These are phyloP conservation scores for Adelges cooleyi DNA, from an alignment of 1,140 invertebrate genomes.

Conservation along the genomic window DNA sequence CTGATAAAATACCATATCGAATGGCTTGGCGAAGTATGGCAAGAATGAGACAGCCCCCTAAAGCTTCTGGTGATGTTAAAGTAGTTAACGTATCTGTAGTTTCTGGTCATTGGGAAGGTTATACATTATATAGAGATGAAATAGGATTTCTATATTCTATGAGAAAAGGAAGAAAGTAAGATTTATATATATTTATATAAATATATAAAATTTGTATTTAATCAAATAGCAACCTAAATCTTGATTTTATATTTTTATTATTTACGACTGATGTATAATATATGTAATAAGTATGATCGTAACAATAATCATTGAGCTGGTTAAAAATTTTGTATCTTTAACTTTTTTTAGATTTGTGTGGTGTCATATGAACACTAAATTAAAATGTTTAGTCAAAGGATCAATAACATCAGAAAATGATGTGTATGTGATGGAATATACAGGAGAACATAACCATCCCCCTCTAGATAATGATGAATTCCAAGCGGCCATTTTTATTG, in stretches of 20 bases:
- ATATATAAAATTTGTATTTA: too few relatives aligned
- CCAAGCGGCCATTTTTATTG: constrained; percentile 23
- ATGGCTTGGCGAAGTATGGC: constrained; percentile 25
- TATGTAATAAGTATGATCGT: too few relatives aligned
- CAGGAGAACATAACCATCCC: constrained; percentile 16
- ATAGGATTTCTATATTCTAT: constrained; percentile 22
- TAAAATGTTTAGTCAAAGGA: constrained; percentile 19
- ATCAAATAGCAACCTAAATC: too few relatives aligned
- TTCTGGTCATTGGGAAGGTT: constrained; percentile 6
- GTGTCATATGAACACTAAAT: constrained; percentile 23
- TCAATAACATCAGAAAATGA: neutral
- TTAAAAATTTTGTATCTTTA: too few relatives aligned
- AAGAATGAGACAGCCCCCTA: constrained; percentile 13
- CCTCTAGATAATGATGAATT: constrained; percentile 12
- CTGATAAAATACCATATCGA: constrained; percentile 21
- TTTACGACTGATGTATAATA: too few relatives aligned
- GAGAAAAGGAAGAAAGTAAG: constrained; percentile 25
- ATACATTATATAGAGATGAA: constrained; percentile 10
- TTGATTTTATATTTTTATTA: too few relatives aligned
- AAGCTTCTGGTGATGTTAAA: constrained; percentile 14
- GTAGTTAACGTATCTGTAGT: neutral
- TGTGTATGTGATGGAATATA: neutral
- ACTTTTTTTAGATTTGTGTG: neutral
- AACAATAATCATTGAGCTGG: too few relatives aligned
- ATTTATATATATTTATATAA: too few relatives aligned